Percentiles rank a stretch among this genome's conserved stretches.
Conservation (phyloP, 2,888 invertebrate genomes). For the Psococerastis gibbosa region DNA sequence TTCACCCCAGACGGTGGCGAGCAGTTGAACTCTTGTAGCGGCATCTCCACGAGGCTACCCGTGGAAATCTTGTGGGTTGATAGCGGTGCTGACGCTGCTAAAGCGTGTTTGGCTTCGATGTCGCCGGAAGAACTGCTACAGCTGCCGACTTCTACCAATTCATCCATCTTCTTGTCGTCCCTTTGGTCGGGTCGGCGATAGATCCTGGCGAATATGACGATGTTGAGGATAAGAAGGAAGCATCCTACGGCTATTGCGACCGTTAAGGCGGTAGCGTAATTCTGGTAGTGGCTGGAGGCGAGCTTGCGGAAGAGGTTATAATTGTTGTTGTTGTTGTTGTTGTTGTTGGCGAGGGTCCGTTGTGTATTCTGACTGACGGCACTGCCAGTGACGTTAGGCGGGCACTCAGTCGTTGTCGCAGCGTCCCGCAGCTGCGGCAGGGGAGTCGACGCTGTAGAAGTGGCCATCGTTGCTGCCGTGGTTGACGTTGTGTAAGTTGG, state of each 20-base stretch:
- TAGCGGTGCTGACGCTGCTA: slow-evolving; percentile 22
- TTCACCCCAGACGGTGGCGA: slow-evolving; percentile 31
- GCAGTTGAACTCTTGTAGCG: slow-evolving; percentile 39
- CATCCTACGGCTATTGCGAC: slow-evolving; percentile 77
- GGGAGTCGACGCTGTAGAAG: slow-evolving; percentile 21
- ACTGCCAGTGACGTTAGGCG: slow-evolving; percentile 38
- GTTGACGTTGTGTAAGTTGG: slow-evolving; percentile 34
- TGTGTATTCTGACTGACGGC: slow-evolving; percentile 14
- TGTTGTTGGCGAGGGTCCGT: slow-evolving; percentile 22
- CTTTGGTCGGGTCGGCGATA: slow-evolving; percentile 57
- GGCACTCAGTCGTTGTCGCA: slow-evolving; percentile 51
- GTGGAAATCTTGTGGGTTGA: slow-evolving; percentile 24
- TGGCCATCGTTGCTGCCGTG: slow-evolving; percentile 21
- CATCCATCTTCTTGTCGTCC: slow-evolving; percentile 53
- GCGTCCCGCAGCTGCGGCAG: slow-evolving; percentile 18
- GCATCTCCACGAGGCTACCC: slow-evolving; percentile 37
- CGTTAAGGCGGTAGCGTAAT: slow-evolving; percentile 72
- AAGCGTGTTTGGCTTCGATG: slow-evolving; percentile 22
- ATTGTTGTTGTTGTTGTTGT: slow-evolving; percentile 30
- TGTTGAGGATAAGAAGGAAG: slow-evolving; percentile 59
- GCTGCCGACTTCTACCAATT: slow-evolving; percentile 51
- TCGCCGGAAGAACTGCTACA: slow-evolving; percentile 36
- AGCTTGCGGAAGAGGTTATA: slow-evolving; percentile 52
- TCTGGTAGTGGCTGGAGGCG: slow-evolving; percentile 69
- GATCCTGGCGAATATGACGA: slow-evolving; percentile 74